Base-by-base conservation (phyloP, 2,113 vertebrate species). In the Proteles cristata region DNA sequence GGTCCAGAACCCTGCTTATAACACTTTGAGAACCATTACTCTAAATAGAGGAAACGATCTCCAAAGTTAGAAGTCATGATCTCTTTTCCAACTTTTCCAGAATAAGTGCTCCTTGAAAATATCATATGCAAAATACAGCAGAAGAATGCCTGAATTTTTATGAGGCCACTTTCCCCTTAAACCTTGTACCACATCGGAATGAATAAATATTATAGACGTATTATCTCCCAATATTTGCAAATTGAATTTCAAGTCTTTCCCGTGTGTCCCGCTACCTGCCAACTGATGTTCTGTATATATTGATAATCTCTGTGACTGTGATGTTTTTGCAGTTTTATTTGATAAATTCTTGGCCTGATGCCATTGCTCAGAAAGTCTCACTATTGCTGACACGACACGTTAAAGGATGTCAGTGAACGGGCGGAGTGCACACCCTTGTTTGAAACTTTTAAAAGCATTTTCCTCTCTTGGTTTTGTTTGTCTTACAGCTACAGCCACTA, bases 101-200 rank as follows among this genome's bases (percentile, higher is more conserved):
- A 45, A 12, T 35, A 93, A 84, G 11, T 26, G 33, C 66, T 82
- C 25, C 53, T 94, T 92, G 88, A 33, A 85, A 95, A 81, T 65
- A n/a, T 4, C 5, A 8, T 11, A 2, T 28, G 11, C 19, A 63
- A 43, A 69, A 66, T 15, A 65, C 8, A 35, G 0, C 28, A 25
- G 45, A 79, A 83, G 69, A 31, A 66, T 79, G 85, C 14, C 26
- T n/a, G 15, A 68, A 53, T 55, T 81, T 65, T 74, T 73, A 58
- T n/a, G 14, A 80, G 74, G 65, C 11, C 11, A 23, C 73, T 11
- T 39, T 33, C 4, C 55, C 55, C 33, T 92, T 83, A 77, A 84
- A 74, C 39, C 15, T 14, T 17, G 33, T 39, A 33, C 43, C n/a
- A 23, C 21, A 55, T 48, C 16, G 50, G 61, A 55, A 7, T 35